Conservation (phyloP, 35 echinoderm and acorn worm species). For the Amphiura filiformis region DNA sequence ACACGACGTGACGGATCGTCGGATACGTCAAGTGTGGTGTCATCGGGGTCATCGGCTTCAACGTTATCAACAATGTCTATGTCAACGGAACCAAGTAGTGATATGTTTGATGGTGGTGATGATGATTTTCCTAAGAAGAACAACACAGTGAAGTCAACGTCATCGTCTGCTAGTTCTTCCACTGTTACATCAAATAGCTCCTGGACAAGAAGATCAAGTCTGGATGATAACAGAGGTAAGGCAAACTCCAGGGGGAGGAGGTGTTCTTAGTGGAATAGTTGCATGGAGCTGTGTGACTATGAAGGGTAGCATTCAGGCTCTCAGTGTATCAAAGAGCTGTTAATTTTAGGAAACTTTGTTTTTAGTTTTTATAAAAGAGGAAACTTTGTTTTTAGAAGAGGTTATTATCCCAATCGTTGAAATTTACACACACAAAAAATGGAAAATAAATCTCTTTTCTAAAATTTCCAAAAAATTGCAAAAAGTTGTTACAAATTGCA, state of each 20-base stretch:
- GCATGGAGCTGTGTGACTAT: too few species aligned
- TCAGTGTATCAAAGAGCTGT: too few species aligned
- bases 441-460: too few species aligned
- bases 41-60: slow-evolving; percentile 82
- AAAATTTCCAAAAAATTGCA: too few species aligned
- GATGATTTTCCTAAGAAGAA: slow-evolving; percentile 48
- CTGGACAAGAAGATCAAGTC: not conserved
- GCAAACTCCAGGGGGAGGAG: not conserved
- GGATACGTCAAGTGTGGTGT: slow-evolving; percentile 83
- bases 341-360: too few species aligned
- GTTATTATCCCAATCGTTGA: too few species aligned
- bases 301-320: too few species aligned
- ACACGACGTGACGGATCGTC: slow-evolving; percentile 51
- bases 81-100: slow-evolving; percentile 82
- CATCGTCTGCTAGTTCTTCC: slow-evolving; percentile 48
- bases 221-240: slow-evolving; percentile 3
- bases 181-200: slow-evolving; percentile 47
- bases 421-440: too few species aligned
- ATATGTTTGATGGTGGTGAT: slow-evolving; percentile 42
- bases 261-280: too few species aligned
- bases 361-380: too few species aligned
- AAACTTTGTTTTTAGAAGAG: too few species aligned
- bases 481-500: too few species aligned
- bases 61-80: slow-evolving; percentile 78
- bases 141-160: slow-evolving; percentile 48